phyloP scores from a whole-genome alignment of 2,113 vertebrate species.

The Nycticorax nycticorax region DNA sequence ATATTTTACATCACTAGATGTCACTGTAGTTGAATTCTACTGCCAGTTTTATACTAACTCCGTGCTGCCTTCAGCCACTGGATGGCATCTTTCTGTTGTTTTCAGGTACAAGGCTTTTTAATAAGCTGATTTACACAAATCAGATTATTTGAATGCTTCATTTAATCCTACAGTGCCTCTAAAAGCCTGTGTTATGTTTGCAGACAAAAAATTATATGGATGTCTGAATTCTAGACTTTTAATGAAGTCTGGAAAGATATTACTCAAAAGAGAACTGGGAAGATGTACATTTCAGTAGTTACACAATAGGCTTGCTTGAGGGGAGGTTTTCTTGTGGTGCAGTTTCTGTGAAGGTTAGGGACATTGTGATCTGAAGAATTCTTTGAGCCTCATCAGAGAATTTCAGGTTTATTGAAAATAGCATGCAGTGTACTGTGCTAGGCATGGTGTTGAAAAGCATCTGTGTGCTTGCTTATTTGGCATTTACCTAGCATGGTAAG shows the following conservation, averaged over 20 bases:
- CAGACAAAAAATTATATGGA: neutral
- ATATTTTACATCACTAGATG: constrained; percentile 45
- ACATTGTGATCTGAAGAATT: neutral
- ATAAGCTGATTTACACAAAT: neutral
- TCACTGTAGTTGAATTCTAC: neutral
- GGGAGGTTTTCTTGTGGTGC: neutral
- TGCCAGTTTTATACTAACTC: accelerated
- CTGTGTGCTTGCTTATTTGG: neutral
- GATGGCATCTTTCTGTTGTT: constrained; percentile 57
- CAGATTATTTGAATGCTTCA: neutral
- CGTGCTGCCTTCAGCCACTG: constrained; percentile 39
- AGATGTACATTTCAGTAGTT: neutral
- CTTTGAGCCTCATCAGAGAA: neutral
- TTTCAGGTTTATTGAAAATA: neutral
- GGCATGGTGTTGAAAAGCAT: neutral
- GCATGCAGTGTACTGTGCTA: neutral
- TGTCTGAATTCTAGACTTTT: neutral
- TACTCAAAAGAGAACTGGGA: neutral
- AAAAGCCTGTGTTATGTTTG: neutral
- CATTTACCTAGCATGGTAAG: neutral
- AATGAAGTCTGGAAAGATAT: neutral
- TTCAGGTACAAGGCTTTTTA: neutral
- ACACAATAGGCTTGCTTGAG: neutral
- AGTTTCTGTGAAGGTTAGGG: neutral
- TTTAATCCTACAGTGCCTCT: neutral